Conservation (phyloP, 2,888 invertebrate genomes). For the Gortyna flavago region DNA sequence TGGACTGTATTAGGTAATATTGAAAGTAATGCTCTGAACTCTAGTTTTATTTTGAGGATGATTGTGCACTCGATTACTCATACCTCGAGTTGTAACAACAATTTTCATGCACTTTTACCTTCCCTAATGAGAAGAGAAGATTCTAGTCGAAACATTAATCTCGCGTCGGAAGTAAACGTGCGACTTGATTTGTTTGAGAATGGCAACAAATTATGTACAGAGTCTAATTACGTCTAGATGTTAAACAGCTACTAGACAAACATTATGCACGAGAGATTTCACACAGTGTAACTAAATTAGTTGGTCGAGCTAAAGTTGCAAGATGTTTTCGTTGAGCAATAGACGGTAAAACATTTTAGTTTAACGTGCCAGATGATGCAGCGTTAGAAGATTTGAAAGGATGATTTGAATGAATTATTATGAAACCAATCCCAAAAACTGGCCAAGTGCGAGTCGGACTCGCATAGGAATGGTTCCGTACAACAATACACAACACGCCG, state of each 20-base stretch:
- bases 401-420: not conserved
- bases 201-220: constrained; percentile 23
- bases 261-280: constrained; percentile 29
- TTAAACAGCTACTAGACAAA: not conserved
- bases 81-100: constrained; percentile 1
- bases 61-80: not conserved
- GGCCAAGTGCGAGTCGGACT: not conserved
- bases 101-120: constrained; percentile 45
- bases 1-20: constrained; percentile 1
- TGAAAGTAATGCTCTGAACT: not conserved
- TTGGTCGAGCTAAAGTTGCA: not conserved
- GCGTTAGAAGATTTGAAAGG: not conserved
- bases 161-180: constrained; percentile 49
- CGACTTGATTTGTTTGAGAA: constrained; percentile 43
- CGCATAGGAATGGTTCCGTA: not conserved
- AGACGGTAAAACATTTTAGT: not conserved
- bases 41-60: constrained; percentile 23
- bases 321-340: constrained; percentile 26
- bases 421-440: not conserved
- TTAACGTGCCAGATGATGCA: not conserved
- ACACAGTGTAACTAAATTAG: constrained; percentile 2
- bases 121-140: constrained; percentile 35
- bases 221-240: constrained; percentile 35
- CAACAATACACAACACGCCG: too few relatives aligned
- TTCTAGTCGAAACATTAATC: constrained; percentile 37